Percentiles rank a stretch among this genome's conserved stretches.
phyloP scores from a whole-genome alignment of 2,888 invertebrate species.

The Pterobdella sp. region DNA sequence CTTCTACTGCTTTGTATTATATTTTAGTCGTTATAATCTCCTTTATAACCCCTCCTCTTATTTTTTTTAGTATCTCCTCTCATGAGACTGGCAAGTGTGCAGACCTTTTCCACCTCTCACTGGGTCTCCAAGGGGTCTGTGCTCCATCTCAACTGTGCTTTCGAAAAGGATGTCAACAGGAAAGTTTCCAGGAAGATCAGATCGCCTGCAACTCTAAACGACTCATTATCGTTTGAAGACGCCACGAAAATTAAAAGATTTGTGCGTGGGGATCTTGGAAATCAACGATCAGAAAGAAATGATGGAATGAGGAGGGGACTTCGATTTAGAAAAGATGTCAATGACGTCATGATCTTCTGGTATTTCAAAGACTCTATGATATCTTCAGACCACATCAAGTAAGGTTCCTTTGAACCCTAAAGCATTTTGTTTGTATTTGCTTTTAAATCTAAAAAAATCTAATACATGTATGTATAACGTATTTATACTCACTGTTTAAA shows the following conservation, averaged over 20 bases:
- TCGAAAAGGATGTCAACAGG: background rate
- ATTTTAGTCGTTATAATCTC: background rate
- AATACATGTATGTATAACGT: too few relatives aligned
- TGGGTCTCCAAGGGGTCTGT: background rate
- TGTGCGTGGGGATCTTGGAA: too few relatives aligned
- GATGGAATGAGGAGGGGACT: background rate
- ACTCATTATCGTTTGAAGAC: too few relatives aligned
- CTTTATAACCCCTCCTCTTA: background rate
- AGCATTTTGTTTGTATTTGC: too few relatives aligned
- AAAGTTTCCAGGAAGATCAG: background rate
- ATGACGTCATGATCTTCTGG: conserved; percentile 6
- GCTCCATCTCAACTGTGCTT: background rate
- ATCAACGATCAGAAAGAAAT: too few relatives aligned
- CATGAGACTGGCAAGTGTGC: background rate
- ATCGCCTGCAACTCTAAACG: background rate
- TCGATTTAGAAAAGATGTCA: background rate
- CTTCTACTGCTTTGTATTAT: too few relatives aligned
- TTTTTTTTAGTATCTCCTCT: background rate
- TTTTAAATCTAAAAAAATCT: too few relatives aligned
- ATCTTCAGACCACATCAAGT: background rate
- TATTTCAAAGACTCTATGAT: conserved; percentile 9
- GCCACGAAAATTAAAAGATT: too few relatives aligned
- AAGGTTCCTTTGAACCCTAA: too few relatives aligned
- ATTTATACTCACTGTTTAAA: too few relatives aligned
- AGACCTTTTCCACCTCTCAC: background rate